These are phyloP conservation scores for Torymus aiolomorphi DNA, from an alignment of 2,888 invertebrate genomes.

Conservation along the genomic window DNA sequence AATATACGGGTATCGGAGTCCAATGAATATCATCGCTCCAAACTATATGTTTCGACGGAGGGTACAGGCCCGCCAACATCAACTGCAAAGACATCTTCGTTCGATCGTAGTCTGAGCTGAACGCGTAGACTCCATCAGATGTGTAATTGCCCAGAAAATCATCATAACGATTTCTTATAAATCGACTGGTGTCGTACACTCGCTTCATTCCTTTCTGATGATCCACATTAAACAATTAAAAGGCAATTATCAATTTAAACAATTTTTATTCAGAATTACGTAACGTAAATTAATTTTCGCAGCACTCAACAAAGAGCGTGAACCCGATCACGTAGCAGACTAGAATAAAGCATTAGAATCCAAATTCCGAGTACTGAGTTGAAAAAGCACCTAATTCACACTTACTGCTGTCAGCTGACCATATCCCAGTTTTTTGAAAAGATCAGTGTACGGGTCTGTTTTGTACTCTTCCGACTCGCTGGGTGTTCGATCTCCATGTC, in stretches of 20 bases:
- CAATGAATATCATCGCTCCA: conserved; percentile 4
- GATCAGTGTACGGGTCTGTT: conserved; percentile 16
- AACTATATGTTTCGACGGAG: conserved; percentile 72
- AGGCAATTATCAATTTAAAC: too few relatives aligned
- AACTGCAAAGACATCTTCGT: conserved; percentile 84
- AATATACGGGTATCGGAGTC: conserved; percentile 5
- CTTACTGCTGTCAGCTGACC: conserved; percentile 81
- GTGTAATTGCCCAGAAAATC: conserved; percentile 76
- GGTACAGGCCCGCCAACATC: conserved; percentile 82
- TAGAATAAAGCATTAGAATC: too few relatives aligned
- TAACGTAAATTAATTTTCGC: too few relatives aligned
- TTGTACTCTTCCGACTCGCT: conserved; percentile 1
- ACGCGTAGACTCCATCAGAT: conserved; percentile 69
- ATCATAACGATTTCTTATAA: conserved; percentile 75
- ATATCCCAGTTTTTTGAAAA: conserved; percentile 56
- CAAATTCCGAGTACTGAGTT: too few relatives aligned
- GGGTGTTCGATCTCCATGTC: conserved; percentile 35
- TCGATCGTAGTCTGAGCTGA: conserved; percentile 82
- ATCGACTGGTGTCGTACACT: conserved; percentile 75
- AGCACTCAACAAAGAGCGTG: too few relatives aligned
- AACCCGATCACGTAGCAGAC: too few relatives aligned
- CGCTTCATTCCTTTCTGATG: conserved; percentile 77
- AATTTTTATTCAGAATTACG: too few relatives aligned
- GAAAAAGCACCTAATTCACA: background rate
- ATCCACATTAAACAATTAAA: background rate